phyloP scores from a whole-genome alignment of 2,113 vertebrate genomes.

The Gnathonemus echidnorhynchus region DNA sequence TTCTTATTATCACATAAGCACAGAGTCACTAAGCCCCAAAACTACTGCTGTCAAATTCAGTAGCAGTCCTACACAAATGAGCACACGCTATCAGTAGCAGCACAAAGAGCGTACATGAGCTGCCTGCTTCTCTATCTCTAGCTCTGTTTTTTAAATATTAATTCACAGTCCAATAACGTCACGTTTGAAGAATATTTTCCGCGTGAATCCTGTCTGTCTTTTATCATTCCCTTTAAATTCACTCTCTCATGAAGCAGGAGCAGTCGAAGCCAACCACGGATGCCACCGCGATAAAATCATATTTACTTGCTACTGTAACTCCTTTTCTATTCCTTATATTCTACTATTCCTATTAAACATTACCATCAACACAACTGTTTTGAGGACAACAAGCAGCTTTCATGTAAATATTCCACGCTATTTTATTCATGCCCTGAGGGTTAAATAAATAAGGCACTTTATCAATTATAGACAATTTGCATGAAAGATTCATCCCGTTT shows the following conservation, averaged over 20 bases:
- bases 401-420: not conserved
- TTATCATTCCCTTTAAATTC: not conserved
- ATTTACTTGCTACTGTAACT: not conserved
- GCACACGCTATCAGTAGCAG: not conserved
- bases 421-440: constrained; percentile 6
- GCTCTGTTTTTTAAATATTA: not conserved
- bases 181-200: not conserved
- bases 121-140: not conserved
- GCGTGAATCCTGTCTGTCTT: not conserved
- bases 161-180: not conserved
- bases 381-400: constrained; percentile 6
- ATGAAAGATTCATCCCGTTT: constrained; percentile 5
- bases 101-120: not conserved
- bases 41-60: not conserved
- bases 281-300: not conserved
- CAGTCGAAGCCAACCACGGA: not conserved
- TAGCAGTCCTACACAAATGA: not conserved
- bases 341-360: not conserved
- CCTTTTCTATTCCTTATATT: not conserved
- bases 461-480: constrained; percentile 16
- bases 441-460: constrained; percentile 14
- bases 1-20: not conserved
- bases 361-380: not conserved
- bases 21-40: not conserved
- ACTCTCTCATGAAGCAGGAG: not conserved